Evolutionary conservation across 2,797 vertebrate genomes (phyloP), one percentile per base, ranked within the genome.

Genomic region (Eulemur coronatus): DNA sequence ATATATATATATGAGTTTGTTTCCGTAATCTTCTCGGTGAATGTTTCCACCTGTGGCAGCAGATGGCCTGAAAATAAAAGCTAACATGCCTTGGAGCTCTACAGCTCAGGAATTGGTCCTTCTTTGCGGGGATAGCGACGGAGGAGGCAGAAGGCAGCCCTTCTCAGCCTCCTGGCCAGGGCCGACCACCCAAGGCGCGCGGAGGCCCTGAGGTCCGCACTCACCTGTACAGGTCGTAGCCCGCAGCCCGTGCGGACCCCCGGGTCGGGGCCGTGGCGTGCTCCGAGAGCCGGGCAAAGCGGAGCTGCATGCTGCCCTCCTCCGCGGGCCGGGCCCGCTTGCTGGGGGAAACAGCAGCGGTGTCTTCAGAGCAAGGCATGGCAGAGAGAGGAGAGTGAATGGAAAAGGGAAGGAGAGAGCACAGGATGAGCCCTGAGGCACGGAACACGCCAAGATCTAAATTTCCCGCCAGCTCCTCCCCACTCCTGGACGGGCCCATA

Each of bases 151-250:
- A 65, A n/a, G 33, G 63, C 33, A 20, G 76, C 35, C 76, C 52
- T 28, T 28, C 50, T 11, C 35, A 30, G 35, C 78, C 55, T 46
- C 41, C 55, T 33, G 17, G 18, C 41, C 2, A 18, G 46, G 72
- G 67, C 67, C 20, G 35, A 22, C 67, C 35, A 2, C 67, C 67
- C 67, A 4, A n/a, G 20, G 67, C 67, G 35, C 67, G 35, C 67
- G 20, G 35, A n/a, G 20, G 67, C 67, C 24, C 17, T 1, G 7
- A 17, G 14, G n/a, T 28, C 15, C 24, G 13, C 43, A 33, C 97
- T 97, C 95, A 99, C 99, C 99, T 99, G 99, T 99, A 99, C 0
- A 99, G 98, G 75, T 99, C 99, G 91, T 99, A 99, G 69, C 99
- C 99, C 0, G 99, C 99, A 0, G 99, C 99, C 87, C 98, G 99